Conservation (phyloP, 2,888 invertebrate genomes). For the Agapostemon virescens region DNA sequence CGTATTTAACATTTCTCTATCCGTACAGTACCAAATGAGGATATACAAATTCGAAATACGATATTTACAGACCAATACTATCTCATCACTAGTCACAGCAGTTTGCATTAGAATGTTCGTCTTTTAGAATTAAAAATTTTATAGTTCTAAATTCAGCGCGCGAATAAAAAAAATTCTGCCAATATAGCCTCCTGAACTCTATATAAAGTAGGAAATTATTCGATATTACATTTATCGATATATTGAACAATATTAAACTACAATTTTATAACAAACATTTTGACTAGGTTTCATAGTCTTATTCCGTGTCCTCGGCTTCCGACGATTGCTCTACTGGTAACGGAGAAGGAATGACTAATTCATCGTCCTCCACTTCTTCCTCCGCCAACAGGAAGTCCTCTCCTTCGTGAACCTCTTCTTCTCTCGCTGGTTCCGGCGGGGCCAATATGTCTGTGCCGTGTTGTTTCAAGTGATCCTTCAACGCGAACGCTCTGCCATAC, state of each 20-base stretch:
- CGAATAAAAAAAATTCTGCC: constrained; percentile 21
- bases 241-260: constrained; percentile 45
- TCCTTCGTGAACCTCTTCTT: constrained; percentile 76
- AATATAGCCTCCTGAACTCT: constrained; percentile 30
- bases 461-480: constrained; percentile 87
- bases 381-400: constrained; percentile 73
- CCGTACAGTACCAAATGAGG: constrained; percentile 30
- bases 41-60: constrained; percentile 39
- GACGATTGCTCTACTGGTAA: constrained; percentile 67
- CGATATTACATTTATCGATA: constrained; percentile 7
- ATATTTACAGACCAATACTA: constrained; percentile 59
- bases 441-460: constrained; percentile 82
- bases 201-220: constrained; percentile 35
- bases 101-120: constrained; percentile 41
- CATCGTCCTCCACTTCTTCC: constrained; percentile 69
- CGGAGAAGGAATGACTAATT: constrained; percentile 69
- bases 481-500: constrained; percentile 88
- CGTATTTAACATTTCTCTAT: constrained; percentile 42
- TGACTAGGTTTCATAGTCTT: constrained; percentile 61
- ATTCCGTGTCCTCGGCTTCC: constrained; percentile 71
- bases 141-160: constrained; percentile 19
- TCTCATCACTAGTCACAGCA: constrained; percentile 53
- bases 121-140: constrained; percentile 33
- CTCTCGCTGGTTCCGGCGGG: constrained; percentile 75
- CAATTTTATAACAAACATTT: constrained; percentile 51